Percentiles rank a stretch among this genome's conserved stretches.
phyloP scores from a whole-genome alignment of 2,888 invertebrate species.

The Oxystoma pomonae region DNA sequence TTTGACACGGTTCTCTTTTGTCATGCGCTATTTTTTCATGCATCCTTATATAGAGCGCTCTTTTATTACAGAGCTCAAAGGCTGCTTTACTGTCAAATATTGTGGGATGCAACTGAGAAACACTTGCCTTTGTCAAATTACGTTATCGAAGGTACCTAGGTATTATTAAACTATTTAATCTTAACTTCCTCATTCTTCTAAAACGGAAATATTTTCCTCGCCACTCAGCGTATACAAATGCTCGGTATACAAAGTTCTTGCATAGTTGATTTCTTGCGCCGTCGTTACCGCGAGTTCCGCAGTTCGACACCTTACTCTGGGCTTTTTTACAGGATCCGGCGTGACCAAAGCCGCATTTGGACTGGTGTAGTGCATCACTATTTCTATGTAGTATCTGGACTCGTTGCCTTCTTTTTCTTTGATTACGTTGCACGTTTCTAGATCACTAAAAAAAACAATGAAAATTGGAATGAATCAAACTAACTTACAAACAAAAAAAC shows the following conservation, averaged over 20 bases:
- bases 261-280: constrained; percentile 82
- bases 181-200: constrained; percentile 41
- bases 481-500: too few species aligned
- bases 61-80: too few species aligned
- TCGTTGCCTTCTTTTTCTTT: constrained; percentile 47
- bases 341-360: constrained; percentile 46
- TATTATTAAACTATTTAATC: too few species aligned
- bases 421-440: constrained; percentile 62
- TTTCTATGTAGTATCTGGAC: constrained; percentile 64
- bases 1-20: too few species aligned
- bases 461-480: too few species aligned
- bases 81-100: too few species aligned
- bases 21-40: too few species aligned
- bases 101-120: too few species aligned
- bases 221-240: constrained; percentile 63
- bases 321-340: constrained; percentile 58
- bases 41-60: too few species aligned
- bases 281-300: constrained; percentile 66
- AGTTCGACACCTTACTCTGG: constrained; percentile 74
- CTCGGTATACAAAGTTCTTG: constrained; percentile 81
- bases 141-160: too few species aligned
- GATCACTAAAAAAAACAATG: constrained; percentile 58
- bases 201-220: constrained; percentile 34
- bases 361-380: constrained; percentile 58
- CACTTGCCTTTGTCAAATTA: too few species aligned